Evolutionary conservation across 2,888 invertebrate genomes (phyloP).

Genomic region (Steinernema hermaphroditum): DNA sequence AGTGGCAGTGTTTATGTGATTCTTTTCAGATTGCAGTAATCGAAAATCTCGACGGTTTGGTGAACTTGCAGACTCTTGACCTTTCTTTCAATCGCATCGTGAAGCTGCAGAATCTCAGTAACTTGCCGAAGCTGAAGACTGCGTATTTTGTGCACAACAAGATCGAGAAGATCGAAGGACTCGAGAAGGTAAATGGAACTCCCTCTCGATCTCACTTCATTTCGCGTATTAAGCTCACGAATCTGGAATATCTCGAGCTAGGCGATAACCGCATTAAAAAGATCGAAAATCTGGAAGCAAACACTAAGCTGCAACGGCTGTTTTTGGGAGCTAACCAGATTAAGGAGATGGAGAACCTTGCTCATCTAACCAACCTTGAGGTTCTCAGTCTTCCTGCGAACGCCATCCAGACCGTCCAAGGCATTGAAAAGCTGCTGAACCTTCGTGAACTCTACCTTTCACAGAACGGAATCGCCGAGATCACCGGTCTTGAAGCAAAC

Average conservation of each 20-base stretch:
- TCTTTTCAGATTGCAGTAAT: slow-evolving; percentile 72
- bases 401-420: slow-evolving; percentile 60
- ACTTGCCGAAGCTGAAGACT: slow-evolving; percentile 66
- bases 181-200: slow-evolving; percentile 71
- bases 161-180: slow-evolving; percentile 68
- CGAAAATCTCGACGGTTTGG: slow-evolving; percentile 83
- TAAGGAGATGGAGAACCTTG: slow-evolving; percentile 66
- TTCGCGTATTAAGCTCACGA: slow-evolving; percentile 66
- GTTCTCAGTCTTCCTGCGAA: slow-evolving; percentile 41
- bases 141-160: slow-evolving; percentile 71
- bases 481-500: slow-evolving; percentile 76
- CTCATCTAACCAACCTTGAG: slow-evolving; percentile 32
- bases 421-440: slow-evolving; percentile 76
- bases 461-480: slow-evolving; percentile 81
- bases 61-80: slow-evolving; percentile 89
- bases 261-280: slow-evolving; percentile 85
- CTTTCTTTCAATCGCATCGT: slow-evolving; percentile 85
- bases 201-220: neutral
- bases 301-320: slow-evolving; percentile 65
- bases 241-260: slow-evolving; percentile 83
- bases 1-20: slow-evolving; percentile 28
- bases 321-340: slow-evolving; percentile 69
- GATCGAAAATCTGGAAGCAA: slow-evolving; percentile 66
- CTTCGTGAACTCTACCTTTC: slow-evolving; percentile 87
- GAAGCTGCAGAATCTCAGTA: slow-evolving; percentile 68